Percentiles rank a stretch among this genome's conserved stretches.
These are phyloP conservation scores for Ecdyonurus torrentis DNA, from an alignment of 2,888 invertebrate genomes.

Conservation along the genomic window DNA sequence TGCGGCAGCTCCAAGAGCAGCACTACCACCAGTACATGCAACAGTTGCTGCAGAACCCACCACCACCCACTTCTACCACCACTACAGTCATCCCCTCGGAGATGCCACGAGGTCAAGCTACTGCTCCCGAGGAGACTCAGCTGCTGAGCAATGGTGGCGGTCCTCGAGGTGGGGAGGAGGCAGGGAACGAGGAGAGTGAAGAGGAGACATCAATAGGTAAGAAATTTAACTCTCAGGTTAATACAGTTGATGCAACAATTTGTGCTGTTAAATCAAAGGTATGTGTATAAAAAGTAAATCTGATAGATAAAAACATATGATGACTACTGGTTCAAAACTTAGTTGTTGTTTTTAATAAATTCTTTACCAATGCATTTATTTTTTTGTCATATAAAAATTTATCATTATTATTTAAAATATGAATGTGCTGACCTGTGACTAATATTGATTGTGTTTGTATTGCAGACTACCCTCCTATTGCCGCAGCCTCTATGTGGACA, in stretches of 20 bases:
- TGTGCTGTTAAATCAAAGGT: no score
- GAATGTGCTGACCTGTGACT: no score
- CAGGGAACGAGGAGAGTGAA: constrained; percentile 17
- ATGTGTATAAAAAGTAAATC: neutral
- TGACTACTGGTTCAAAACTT: no score
- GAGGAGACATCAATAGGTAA: constrained; percentile 14
- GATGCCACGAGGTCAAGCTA: neutral
- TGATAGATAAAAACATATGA: no score
- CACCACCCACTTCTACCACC: neutral
- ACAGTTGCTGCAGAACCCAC: constrained; percentile 51
- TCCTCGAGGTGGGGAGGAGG: constrained; percentile 16
- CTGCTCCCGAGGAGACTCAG: neutral
- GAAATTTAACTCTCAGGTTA: no score
- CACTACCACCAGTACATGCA: constrained; percentile 99
- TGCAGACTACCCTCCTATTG: constrained; percentile 33
- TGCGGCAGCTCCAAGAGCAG: constrained; percentile 91
- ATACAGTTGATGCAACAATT: no score
- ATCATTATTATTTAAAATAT: no score
- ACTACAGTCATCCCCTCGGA: neutral
- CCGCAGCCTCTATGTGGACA: constrained; percentile 92
- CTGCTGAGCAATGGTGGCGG: constrained; percentile 14
- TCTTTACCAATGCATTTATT: no score
- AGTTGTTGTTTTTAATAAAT: no score
- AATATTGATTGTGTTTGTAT: no score
- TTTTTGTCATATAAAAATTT: no score